Evolutionary conservation across 2,797 vertebrate genomes (phyloP).

Genomic region (Onychomys leucogaster): DNA sequence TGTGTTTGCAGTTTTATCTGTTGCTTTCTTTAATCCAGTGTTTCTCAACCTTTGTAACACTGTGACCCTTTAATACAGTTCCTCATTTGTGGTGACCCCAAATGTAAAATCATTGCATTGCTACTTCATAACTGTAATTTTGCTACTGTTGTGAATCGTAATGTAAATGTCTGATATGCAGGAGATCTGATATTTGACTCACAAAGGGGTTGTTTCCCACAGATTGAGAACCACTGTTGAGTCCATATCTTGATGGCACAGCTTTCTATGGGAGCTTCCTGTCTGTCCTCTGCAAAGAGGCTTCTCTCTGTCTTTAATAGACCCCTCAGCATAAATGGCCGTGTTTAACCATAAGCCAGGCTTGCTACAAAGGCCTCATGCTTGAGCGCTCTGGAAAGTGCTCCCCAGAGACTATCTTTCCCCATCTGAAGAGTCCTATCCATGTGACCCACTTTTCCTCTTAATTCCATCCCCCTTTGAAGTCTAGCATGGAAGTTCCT

Average conservation of each 20-base stretch:
- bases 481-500: slow-evolving; percentile 63
- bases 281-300: not conserved
- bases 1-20: not conserved
- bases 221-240: not conserved
- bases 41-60: no score
- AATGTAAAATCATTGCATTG: not conserved
- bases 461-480: slow-evolving; percentile 73
- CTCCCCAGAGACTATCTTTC: not conserved
- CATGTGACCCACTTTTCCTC: slow-evolving; percentile 68
- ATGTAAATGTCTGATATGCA: not conserved
- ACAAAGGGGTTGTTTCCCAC: not conserved
- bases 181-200: not conserved
- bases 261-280: not conserved
- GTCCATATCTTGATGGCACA: not conserved
- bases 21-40: not conserved
- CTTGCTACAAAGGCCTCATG: not conserved
- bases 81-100: not conserved
- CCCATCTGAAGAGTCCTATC: slow-evolving; percentile 56
- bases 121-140: not conserved
- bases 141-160: not conserved
- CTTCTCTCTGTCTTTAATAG: not conserved
- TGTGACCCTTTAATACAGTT: not conserved
- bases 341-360: not conserved
- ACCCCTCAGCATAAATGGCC: not conserved
- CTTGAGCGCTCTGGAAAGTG: slow-evolving; percentile 15